Percentiles rank a stretch among this genome's conserved stretches.
Conservation (phyloP, 2,797 vertebrate species). For the Sebastes iracundus region DNA sequence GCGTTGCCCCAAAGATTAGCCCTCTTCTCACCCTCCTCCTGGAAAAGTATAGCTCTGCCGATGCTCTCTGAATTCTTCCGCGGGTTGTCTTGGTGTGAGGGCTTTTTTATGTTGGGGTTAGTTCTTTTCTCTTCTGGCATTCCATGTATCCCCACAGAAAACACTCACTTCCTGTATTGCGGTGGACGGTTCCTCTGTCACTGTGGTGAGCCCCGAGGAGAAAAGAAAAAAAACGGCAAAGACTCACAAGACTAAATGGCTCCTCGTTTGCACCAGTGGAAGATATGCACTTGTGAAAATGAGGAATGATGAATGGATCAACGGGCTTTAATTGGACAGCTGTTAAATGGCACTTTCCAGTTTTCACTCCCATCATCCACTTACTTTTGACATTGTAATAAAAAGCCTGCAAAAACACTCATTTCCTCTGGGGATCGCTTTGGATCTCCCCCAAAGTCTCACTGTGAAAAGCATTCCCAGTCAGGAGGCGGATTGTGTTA, state of each 20-base stretch:
- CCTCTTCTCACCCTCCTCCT: constrained; percentile 43
- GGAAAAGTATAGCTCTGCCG: constrained; percentile 38
- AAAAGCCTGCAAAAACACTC: constrained; percentile 37
- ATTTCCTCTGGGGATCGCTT: constrained; percentile 39
- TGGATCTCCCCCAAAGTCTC: constrained; percentile 23
- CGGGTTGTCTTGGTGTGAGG: constrained; percentile 54
- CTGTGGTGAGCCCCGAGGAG: constrained; percentile 7
- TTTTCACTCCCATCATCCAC: constrained; percentile 42
- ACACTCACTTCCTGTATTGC: constrained; percentile 61
- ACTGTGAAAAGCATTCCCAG: constrained; percentile 11
- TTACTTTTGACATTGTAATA: constrained; percentile 49
- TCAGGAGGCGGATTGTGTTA: neutral
- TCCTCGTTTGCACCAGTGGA: constrained; percentile 1
- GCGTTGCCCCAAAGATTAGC: constrained; percentile 58
- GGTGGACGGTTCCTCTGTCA: constrained; percentile 21
- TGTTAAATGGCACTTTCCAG: constrained; percentile 26
- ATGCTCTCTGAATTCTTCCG: constrained; percentile 42
- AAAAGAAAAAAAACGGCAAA: constrained; percentile 28
- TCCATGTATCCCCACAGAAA: constrained; percentile 67
- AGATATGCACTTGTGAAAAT: neutral
- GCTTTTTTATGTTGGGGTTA: constrained; percentile 33
- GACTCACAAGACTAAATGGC: neutral
- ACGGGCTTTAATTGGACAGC: constrained; percentile 36
- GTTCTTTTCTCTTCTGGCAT: constrained; percentile 54
- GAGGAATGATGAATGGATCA: constrained; percentile 21